Conservation (phyloP, 2,113 vertebrate species). For the Campylorhamphus procurvoides region DNA sequence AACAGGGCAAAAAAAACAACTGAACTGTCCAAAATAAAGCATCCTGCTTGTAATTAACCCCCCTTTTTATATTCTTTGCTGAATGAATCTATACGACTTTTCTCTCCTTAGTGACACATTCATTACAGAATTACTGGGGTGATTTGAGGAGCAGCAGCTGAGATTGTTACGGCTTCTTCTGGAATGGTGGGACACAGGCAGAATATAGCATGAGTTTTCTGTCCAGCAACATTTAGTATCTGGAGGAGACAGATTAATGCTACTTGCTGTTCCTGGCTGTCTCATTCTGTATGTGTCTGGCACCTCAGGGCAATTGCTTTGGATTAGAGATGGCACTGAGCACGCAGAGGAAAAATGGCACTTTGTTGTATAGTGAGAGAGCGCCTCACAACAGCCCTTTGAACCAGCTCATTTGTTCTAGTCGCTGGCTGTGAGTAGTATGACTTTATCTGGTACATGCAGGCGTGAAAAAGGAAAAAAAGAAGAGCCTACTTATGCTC, state of each 20-base stretch:
- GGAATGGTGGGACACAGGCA: not conserved
- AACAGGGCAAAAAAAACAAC: not conserved
- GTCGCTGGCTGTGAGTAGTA: not conserved
- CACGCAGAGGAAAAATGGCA: not conserved
- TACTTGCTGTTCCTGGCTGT: not conserved
- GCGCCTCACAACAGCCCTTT: not conserved
- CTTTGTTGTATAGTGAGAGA: not conserved
- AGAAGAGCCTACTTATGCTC: not conserved
- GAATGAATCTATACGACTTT: not conserved
- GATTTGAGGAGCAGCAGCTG: not conserved
- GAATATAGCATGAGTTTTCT: not conserved
- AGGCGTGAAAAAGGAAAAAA: not conserved
- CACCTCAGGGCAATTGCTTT: conserved; percentile 18
- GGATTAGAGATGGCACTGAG: not conserved
- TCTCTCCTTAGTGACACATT: not conserved
- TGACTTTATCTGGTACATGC: not conserved
- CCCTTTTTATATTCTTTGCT: not conserved
- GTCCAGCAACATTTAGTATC: not conserved
- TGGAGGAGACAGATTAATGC: conserved; percentile 12
- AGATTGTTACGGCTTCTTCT: not conserved
- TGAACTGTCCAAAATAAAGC: not conserved
- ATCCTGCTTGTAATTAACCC: not conserved
- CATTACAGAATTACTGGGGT: not conserved
- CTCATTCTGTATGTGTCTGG: not conserved
- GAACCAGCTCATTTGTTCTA: conserved; percentile 3